Evolutionary conservation across 2,888 invertebrate genomes (phyloP).

Genomic region (Drosophila subquinaria): DNA sequence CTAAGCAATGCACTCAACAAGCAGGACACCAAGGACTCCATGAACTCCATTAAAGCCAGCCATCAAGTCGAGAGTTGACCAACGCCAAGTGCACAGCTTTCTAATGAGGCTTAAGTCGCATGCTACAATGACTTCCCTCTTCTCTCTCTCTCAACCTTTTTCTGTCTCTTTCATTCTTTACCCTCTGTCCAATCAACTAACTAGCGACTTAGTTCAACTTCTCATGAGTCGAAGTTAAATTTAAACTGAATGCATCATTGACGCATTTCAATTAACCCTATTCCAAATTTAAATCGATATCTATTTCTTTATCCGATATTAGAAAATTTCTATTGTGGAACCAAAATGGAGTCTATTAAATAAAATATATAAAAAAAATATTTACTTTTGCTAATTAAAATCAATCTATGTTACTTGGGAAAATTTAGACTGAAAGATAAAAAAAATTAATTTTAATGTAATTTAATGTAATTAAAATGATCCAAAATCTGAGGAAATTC

Average conservation of each 20-base stretch:
- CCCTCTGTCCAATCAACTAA: constrained; percentile 4
- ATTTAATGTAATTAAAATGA: too few species aligned
- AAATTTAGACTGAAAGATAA: too few species aligned
- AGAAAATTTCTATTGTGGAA: too few species aligned
- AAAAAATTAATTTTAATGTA: too few species aligned
- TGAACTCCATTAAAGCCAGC: neutral
- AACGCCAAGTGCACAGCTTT: constrained; percentile 27
- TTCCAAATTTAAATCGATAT: too few species aligned
- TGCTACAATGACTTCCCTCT: neutral
- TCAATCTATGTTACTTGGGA: too few species aligned
- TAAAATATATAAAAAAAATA: too few species aligned
- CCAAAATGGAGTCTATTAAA: too few species aligned
- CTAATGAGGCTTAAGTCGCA: constrained; percentile 42
- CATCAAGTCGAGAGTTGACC: neutral
- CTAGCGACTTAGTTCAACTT: neutral
- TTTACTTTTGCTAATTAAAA: too few species aligned
- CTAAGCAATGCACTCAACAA: constrained; percentile 29
- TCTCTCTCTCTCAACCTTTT: neutral
- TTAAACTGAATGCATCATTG: constrained; percentile 30
- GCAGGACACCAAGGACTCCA: constrained; percentile 11
- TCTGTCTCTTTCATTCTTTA: neutral
- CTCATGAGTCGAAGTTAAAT: constrained; percentile 21
- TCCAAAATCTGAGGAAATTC: too few species aligned
- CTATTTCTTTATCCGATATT: too few species aligned
- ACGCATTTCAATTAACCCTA: constrained; percentile 27